phyloP scores from a whole-genome alignment of 1,140 invertebrate species.

The Aphis gossypii region DNA sequence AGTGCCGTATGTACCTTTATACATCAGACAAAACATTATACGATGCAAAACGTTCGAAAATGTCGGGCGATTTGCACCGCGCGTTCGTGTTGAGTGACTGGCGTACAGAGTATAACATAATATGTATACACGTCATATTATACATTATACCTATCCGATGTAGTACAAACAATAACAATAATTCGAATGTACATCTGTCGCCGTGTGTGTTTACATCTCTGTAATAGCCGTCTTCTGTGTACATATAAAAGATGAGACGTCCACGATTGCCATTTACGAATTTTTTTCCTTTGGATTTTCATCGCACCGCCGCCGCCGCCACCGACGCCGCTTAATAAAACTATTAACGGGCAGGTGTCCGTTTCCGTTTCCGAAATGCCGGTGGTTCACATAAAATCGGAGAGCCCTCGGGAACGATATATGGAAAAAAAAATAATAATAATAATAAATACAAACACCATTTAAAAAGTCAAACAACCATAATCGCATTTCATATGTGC shows the following conservation, averaged over 20 bases:
- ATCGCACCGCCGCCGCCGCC: neutral
- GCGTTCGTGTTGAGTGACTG: neutral
- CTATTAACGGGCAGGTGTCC: conserved; percentile 41
- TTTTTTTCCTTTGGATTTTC: conserved; percentile 1
- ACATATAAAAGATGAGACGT: neutral
- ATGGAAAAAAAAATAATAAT: neutral
- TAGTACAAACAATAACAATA: neutral
- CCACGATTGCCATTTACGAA: neutral
- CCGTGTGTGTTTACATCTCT: neutral
- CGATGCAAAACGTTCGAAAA: no score
- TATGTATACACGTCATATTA: neutral
- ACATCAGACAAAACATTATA: neutral
- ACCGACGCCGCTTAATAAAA: neutral
- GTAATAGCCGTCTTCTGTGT: conserved; percentile 16
- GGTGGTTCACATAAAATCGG: conserved; percentile 24
- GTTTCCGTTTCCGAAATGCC: conserved; percentile 57
- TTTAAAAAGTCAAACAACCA: conserved; percentile 58
- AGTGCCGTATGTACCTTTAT: neutral
- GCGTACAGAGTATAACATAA: neutral
- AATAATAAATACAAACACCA: conserved; percentile 47
- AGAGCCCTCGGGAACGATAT: neutral
- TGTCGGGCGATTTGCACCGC: neutral
- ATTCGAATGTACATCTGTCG: conserved; percentile 4
- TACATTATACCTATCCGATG: neutral
- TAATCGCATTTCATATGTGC: conserved; percentile 49